Evolutionary conservation across 1,140 invertebrate genomes (phyloP), one percentile per base, ranked within the genome.

Genomic region (Vanessa tameamea): DNA sequence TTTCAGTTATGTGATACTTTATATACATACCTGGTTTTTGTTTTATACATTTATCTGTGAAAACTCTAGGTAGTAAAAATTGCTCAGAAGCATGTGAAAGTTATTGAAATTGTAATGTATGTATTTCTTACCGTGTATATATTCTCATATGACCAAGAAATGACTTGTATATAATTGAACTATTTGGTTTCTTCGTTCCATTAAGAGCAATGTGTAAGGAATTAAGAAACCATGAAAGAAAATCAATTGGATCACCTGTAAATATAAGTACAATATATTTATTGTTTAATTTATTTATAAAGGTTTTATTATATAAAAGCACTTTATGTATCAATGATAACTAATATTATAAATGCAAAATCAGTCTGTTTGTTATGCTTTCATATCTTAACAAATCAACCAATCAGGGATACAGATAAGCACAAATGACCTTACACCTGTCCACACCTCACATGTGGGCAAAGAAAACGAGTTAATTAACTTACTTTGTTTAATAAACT

Each of bases 101-200:
- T 20, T 59, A 20, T n/a, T 59, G 23, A 20, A 59, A 59, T 23
- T 48, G 7, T 31, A 65, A 65, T 47, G n/a, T 65, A 20, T 43
- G 16, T 51, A 6, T 50, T 48, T 43, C 47, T 70, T 82, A 92
- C 92, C 88, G 94, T 3, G 97, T 98, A 81, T 97, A 99, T 84
- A 99, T 98, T 83, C 95, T 96, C 98, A 99, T 99, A 79, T 96
- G 96, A 1, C 99, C 99, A 77, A 99, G 93, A 90, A 99, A 99
- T 13, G 98, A 97, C 93, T 98, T 97, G 84, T 98, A 98, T 72
- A 99, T 97, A 63, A 99, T 98, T 14, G 97, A 98, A 50, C 97
- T 98, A 78, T 96, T 95, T 4, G 94, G 94, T 81, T 98, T 98
- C 82, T 96, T 98, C 76, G 93, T 97, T 31, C 97, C 97, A 91